These are phyloP conservation scores for Pteruthius melanotis DNA, from an alignment of 2,113 vertebrate genomes.

Conservation along the genomic window DNA sequence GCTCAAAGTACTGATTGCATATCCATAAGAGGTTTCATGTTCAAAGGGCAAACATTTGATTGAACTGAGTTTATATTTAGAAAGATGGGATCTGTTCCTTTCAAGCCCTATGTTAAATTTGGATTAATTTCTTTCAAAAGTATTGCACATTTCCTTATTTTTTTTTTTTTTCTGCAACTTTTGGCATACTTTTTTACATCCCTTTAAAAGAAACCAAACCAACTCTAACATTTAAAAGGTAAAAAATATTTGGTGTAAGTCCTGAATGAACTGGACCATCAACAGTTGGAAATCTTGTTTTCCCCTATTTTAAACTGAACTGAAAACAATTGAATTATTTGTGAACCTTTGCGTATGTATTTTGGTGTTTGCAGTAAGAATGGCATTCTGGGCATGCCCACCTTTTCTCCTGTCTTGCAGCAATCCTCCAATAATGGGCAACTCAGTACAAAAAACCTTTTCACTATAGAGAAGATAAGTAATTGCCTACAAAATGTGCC, in stretches of 20 bases:
- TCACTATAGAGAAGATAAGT: neutral
- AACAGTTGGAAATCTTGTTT: neutral
- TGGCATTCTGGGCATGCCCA: neutral
- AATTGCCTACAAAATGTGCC: neutral
- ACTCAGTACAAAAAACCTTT: neutral
- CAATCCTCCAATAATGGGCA: neutral
- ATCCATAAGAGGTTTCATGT: slow-evolving; percentile 25
- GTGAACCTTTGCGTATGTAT: neutral
- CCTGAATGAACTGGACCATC: neutral
- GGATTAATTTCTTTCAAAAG: neutral
- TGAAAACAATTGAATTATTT: neutral
- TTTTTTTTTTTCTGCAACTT: neutral
- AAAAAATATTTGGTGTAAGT: neutral
- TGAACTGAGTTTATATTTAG: slow-evolving; percentile 34
- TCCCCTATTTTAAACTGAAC: neutral
- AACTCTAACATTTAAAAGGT: neutral
- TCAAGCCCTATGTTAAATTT: neutral
- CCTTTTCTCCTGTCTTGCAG: neutral
- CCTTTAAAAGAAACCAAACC: neutral
- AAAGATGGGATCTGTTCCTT: neutral
- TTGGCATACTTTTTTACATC: neutral
- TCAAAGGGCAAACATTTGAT: slow-evolving; percentile 26
- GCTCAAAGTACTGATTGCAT: slow-evolving; percentile 29
- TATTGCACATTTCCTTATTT: neutral
- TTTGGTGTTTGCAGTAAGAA: neutral